Percentiles rank a stretch among this genome's conserved stretches.
Evolutionary conservation across 2,888 invertebrate genomes (phyloP).

Genomic region (Nomada goodeniana): DNA sequence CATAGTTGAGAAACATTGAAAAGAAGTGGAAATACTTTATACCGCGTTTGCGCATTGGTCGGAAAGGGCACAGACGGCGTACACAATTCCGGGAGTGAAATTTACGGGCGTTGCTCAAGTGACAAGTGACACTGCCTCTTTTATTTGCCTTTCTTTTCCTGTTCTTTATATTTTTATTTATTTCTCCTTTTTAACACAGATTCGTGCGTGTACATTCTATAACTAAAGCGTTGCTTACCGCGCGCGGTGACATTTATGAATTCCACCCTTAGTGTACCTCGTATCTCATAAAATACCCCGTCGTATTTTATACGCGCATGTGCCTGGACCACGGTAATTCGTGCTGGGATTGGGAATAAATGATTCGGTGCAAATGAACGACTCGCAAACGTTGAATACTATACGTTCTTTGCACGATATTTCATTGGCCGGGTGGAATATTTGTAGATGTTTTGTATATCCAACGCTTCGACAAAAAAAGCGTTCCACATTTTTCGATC

Average conservation of each 20-base stretch:
- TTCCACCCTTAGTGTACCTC: neutral
- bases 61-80: constrained; percentile 24
- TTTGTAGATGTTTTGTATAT: too few species aligned
- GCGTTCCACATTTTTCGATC: too few species aligned
- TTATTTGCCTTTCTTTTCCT: neutral
- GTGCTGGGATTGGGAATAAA: neutral
- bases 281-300: neutral
- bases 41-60: neutral
- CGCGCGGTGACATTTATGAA: constrained; percentile 22
- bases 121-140: constrained; percentile 28
- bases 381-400: neutral
- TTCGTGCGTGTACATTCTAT: constrained; percentile 7
- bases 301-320: constrained; percentile 8
- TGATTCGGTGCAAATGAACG: constrained; percentile 6
- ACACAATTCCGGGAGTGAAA: constrained; percentile 9
- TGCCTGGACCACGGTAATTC: too few species aligned
- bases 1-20: constrained; percentile 34
- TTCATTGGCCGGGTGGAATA: too few species aligned
- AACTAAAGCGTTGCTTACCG: constrained; percentile 24
- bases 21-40: constrained; percentile 29
- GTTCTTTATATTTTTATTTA: neutral
- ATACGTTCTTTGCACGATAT: too few species aligned
- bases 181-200: constrained; percentile 1
- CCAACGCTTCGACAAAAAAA: too few species aligned
- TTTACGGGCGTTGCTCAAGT: constrained; percentile 8